phyloP scores from a whole-genome alignment of 2,888 invertebrate genomes.

The Nomada flava region DNA sequence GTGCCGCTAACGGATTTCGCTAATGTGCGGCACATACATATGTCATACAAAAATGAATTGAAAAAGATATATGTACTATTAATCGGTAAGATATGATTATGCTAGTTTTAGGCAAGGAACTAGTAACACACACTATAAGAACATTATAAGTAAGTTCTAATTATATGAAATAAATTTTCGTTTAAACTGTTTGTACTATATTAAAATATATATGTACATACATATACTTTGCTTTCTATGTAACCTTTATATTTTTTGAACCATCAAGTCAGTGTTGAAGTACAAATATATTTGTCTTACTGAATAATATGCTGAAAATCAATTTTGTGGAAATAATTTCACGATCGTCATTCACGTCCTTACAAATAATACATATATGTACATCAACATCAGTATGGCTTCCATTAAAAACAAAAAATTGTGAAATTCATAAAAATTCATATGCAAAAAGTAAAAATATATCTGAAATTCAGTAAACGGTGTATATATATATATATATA shows the following conservation, averaged over 20 bases:
- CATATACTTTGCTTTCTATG: conserved; percentile 13
- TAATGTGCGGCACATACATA: conserved; percentile 1
- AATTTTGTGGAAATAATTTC: conserved; percentile 22
- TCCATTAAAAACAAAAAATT: conserved; percentile 6
- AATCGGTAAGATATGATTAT: conserved; percentile 43
- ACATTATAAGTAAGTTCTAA: conserved; percentile 19
- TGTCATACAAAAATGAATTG: conserved; percentile 18
- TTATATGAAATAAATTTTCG: conserved; percentile 17
- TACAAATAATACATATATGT: neutral
- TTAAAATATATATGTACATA: conserved; percentile 4
- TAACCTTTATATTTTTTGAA: conserved; percentile 3
- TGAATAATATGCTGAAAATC: neutral
- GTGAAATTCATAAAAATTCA: neutral
- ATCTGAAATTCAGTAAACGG: conserved; percentile 18
- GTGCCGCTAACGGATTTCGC: too few species aligned
- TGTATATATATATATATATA: neutral
- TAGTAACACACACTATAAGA: conserved; percentile 38
- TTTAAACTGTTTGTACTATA: conserved; percentile 15
- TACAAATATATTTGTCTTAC: neutral
- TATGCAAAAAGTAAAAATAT: conserved; percentile 45
- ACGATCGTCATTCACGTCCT: neutral
- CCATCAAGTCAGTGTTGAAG: neutral
- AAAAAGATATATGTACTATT: conserved; percentile 24
- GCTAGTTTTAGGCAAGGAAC: conserved; percentile 33
- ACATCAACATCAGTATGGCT: neutral